phyloP scores from a whole-genome alignment of 2,888 invertebrate genomes.

The Chrysotoxum bicinctum region DNA sequence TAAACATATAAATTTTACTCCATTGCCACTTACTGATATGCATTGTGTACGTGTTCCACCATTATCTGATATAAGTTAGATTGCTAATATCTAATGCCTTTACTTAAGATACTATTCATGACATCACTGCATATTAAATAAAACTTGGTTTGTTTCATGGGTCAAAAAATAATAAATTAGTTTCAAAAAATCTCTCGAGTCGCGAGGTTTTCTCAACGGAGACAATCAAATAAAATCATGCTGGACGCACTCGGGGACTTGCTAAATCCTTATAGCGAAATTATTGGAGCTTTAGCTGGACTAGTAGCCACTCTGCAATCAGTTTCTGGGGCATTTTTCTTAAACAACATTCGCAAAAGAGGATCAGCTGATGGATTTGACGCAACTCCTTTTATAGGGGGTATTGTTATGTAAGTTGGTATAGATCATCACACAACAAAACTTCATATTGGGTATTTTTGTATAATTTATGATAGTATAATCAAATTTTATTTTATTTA shows the following conservation, averaged over 20 bases:
- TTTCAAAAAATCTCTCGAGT: not conserved
- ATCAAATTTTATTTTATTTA: no score
- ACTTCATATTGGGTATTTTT: not conserved
- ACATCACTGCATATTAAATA: not conserved
- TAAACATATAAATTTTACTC: not conserved
- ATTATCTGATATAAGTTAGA: not conserved
- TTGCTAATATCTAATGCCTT: not conserved
- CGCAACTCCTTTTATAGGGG: slow-evolving; percentile 89
- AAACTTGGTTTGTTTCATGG: not conserved
- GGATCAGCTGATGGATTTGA: slow-evolving; percentile 86
- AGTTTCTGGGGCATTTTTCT: slow-evolving; percentile 89
- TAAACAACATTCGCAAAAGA: slow-evolving; percentile 88
- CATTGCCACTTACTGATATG: not conserved
- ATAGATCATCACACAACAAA: no score
- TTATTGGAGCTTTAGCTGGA: slow-evolving; percentile 84
- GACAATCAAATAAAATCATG: slow-evolving; percentile 71
- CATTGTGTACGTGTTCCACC: not conserved
- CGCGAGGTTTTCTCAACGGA: not conserved
- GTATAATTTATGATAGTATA: not conserved
- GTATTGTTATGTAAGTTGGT: slow-evolving; percentile 87
- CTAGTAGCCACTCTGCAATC: slow-evolving; percentile 91
- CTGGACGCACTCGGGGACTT: slow-evolving; percentile 76
- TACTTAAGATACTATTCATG: not conserved
- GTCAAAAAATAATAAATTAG: not conserved
- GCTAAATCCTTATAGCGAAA: slow-evolving; percentile 77